Evolutionary conservation across 2,888 invertebrate species (phyloP), one percentile per base, ranked within the genome.

Genomic region (Podotricha telesiphe): DNA sequence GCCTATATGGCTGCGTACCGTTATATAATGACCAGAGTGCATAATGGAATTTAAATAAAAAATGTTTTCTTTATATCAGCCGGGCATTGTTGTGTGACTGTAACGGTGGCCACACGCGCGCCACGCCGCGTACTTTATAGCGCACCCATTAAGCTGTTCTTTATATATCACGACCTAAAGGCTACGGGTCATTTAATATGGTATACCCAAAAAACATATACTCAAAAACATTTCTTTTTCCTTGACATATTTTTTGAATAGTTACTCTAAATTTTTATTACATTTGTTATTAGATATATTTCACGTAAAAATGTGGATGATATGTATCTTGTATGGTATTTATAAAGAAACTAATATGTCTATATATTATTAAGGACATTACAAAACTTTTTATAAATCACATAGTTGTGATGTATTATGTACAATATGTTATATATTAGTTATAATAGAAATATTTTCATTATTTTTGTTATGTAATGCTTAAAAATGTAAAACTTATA

Each of bases 31-130:
- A 83, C 83, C 82, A 81, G 81, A 83, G 83, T 86, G 86, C 87
- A 89, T 90, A 85, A 83, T 82, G 84, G 86, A 88, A 87, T 89
- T 87, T 89, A 86, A 88, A 87, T 89, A 89, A 91, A 89, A 91
- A 92, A 91, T 92, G 91, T 92, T 92, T 92, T 90, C 91, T 91
- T 92, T 91, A 89, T 92, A 92, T 92, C 93, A 89, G 87, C 82
- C 81, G 82, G 80, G 86, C 85, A 92, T 93, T 93, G 93, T 92
- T 89, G 85, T 78, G 81, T 77, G 88, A 84, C 87, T 83, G 85
- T 86, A 81, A 87, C 86, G 85, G 86, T 85, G 93, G 83, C 93
- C 93, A 92, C 93, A 92, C 93, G 85, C 90, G 86, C 86, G 89
- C 81, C 82, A 73, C 79, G 78, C 79, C 74, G 77, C 78, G 79